These are phyloP conservation scores for Macroglossus sobrinus DNA, from an alignment of 2,113 vertebrate genomes.

Conservation along the genomic window DNA sequence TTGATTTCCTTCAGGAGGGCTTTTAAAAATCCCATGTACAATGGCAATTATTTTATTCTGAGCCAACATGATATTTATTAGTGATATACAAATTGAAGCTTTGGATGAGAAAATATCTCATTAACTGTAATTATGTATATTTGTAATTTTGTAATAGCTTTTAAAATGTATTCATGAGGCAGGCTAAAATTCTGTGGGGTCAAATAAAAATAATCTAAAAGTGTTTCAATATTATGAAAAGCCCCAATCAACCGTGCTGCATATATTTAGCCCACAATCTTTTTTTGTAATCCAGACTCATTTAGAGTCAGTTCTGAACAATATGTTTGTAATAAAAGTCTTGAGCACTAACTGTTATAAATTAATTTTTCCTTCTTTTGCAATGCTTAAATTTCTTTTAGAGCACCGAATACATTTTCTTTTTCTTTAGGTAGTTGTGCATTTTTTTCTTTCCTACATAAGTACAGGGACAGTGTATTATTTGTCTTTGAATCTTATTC, in stretches of 20 bases:
- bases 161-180: not conserved
- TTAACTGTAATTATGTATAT: not conserved
- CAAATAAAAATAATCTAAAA: not conserved
- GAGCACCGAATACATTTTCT: not conserved
- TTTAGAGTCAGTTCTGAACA: not conserved
- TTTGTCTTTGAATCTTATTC: not conserved
- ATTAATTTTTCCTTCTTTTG: not conserved
- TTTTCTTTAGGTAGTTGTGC: not conserved
- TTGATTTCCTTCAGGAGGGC: not conserved
- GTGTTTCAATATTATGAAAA: not conserved
- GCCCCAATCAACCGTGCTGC: not conserved
- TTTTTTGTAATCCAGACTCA: not conserved
- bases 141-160: not conserved
- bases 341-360: not conserved
- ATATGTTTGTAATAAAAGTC: not conserved
- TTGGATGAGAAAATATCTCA: constrained; percentile 8
- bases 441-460: not conserved
- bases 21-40: not conserved
- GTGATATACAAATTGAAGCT: not conserved
- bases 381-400: not conserved
- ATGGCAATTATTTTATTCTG: not conserved
- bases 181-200: not conserved
- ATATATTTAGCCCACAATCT: not conserved
- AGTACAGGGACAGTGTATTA: not conserved
- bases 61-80: not conserved